A percentile compares a stretch with the other conserved stretches of the same genome.
Conservation (phyloP, 2,113 vertebrate species). For the Pycnonotus jocosus region DNA sequence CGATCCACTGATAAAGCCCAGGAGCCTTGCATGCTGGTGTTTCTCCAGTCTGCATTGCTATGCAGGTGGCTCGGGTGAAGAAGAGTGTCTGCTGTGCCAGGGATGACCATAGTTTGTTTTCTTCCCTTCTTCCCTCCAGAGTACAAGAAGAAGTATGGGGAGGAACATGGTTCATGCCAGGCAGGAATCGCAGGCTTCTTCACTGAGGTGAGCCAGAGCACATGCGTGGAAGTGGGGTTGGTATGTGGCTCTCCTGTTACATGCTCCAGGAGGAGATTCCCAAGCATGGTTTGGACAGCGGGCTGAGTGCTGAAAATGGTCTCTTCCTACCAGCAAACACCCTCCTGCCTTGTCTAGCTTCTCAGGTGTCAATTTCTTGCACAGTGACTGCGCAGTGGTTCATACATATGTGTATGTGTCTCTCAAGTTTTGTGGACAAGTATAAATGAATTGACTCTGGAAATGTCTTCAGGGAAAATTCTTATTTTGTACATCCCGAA, state of each 20-base stretch:
- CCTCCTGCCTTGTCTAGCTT: not conserved
- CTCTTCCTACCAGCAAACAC: not conserved
- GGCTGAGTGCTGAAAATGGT: not conserved
- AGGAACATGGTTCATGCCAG: conserved; percentile 98
- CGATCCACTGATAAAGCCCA: not conserved
- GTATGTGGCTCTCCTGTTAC: not conserved
- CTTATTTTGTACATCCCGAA: not conserved
- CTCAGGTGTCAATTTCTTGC: not conserved
- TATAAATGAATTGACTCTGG: not conserved
- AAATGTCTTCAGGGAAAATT: not conserved
- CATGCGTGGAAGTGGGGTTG: not conserved
- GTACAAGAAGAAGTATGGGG: conserved; percentile 98
- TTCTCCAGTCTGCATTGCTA: not conserved
- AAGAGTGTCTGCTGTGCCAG: not conserved
- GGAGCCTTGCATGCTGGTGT: not conserved
- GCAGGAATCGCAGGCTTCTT: conserved; percentile 94
- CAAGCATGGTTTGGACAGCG: not conserved
- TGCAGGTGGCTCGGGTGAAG: not conserved
- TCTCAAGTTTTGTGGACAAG: not conserved
- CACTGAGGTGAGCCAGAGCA: conserved; percentile 81
- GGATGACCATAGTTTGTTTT: conserved; percentile 64
- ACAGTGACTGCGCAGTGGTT: not conserved
- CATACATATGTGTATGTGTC: not conserved
- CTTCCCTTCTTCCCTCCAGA: conserved; percentile 71
- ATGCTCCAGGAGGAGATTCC: not conserved